phyloP scores from a whole-genome alignment of 2,888 invertebrate genomes.

The Podabrus alpinus region DNA sequence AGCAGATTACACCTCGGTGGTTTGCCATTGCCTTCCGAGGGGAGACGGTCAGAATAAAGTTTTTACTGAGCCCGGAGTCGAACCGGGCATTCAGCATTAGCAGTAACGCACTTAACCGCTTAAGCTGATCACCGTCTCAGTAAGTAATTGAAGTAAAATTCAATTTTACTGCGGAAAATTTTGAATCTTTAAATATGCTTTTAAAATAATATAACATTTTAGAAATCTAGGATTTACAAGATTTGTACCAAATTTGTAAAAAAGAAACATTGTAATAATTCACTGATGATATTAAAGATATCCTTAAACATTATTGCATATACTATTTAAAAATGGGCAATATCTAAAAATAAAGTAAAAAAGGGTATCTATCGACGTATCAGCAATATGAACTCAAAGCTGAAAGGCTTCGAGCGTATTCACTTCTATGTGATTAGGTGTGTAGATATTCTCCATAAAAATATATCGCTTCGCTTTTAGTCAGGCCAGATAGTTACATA shows the following conservation, averaged over 20 bases:
- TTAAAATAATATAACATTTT: not conserved
- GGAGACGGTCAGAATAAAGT: no score
- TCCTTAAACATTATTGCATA: not conserved
- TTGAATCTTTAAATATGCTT: not conserved
- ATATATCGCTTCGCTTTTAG: slow-evolving; percentile 29
- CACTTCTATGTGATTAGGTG: slow-evolving; percentile 30
- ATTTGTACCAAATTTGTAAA: no score
- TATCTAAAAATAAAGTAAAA: slow-evolving; percentile 25
- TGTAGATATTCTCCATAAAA: slow-evolving; percentile 29
- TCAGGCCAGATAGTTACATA: slow-evolving; percentile 30
- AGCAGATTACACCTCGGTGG: no score
- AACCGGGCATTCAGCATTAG: no score
- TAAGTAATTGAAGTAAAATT: no score
- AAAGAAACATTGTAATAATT: not conserved
- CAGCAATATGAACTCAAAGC: slow-evolving; percentile 27
- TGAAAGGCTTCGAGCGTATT: slow-evolving; percentile 28
- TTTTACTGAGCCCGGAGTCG: no score
- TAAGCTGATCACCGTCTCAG: no score
- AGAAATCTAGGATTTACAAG: not conserved
- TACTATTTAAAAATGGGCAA: slow-evolving; percentile 9
- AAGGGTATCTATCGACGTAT: slow-evolving; percentile 28
- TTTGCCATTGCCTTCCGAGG: no score
- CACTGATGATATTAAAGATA: not conserved
- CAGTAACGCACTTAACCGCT: no score
- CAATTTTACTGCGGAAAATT: no score